Evolutionary conservation across 2,888 invertebrate genomes (phyloP).

Genomic region (Morpho helenor): DNA sequence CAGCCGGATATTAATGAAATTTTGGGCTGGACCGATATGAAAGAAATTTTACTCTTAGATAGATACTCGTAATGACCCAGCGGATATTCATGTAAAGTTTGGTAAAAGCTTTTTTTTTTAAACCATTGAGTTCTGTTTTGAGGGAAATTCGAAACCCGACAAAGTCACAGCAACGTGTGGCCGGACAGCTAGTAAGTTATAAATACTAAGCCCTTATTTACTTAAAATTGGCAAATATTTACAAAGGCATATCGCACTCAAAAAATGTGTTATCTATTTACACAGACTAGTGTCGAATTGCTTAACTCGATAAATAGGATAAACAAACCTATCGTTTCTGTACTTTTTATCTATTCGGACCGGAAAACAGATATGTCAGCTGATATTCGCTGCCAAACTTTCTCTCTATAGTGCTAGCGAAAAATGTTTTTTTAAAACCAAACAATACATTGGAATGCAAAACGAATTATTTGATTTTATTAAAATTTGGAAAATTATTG

Average conservation of each 20-base stretch:
- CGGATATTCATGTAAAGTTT: no score
- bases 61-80: no score
- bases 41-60: no score
- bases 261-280: constrained; percentile 12
- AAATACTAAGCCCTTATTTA: not conserved
- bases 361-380: constrained; percentile 26
- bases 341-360: constrained; percentile 23
- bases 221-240: constrained; percentile 1
- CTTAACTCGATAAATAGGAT: constrained; percentile 18
- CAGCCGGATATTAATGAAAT: no score
- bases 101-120: no score
- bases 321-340: constrained; percentile 17
- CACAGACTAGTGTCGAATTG: constrained; percentile 15
- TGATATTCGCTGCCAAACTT: constrained; percentile 21
- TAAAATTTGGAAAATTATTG: no score
- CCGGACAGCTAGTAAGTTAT: no score
- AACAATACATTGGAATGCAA: constrained; percentile 17
- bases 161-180: no score
- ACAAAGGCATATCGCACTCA: not conserved
- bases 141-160: no score
- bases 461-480: no score
- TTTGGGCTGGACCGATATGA: no score
- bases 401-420: constrained; percentile 17
- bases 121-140: no score
- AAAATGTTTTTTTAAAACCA: constrained; percentile 16